Evolutionary conservation across 2,797 vertebrate species (phyloP), one percentile per base, ranked within the genome.

Genomic region (Siniperca undulata): DNA sequence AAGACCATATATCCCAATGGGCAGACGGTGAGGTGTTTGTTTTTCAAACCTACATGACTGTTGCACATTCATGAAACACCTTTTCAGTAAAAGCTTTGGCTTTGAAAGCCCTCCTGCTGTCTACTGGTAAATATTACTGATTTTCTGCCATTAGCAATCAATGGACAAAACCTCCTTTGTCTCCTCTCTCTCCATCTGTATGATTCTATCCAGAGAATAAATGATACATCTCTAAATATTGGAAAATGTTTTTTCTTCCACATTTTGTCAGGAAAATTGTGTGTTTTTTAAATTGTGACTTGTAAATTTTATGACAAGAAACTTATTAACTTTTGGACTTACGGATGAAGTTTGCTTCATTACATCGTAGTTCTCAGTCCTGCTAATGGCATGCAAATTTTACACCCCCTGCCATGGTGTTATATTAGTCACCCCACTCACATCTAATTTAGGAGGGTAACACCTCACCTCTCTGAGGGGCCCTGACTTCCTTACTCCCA

Each of bases 101-200:
- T 92, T 93, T 96, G 82, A 94, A 90, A 95, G 86, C 79, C 59
- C 62, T 90, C 91, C 93, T 94, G 93, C 89, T 85, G 95, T 92
- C 87, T 89, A 53, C 61, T 94, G 95, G 86, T 94, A 96, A 94
- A 95, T 95, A 95, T 93, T 79, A 67, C 78, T 53, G 61, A 77
- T 88, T 89, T 82, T 81, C 64, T 81, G 70, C 77, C 58, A 74
- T 84, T 69, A 79, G 61, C 22, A 66, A 78, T 84, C 77, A 89
- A 81, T 85, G 58, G 59, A 78, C 56, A 52, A 64, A 76, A 22
- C 38, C 16, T 42, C 16, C 69, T 64, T 66, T 77, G 19, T 77
- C 67, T 66, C 77, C 24, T 44, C 73, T 77, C n/a, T 67, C 14
- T 82, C 74, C 61, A 62, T 66, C 52, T 89, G 48, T 50, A 58